These are phyloP conservation scores for Anoura caudifer DNA, from an alignment of 2,113 vertebrate genomes.

Conservation along the genomic window DNA sequence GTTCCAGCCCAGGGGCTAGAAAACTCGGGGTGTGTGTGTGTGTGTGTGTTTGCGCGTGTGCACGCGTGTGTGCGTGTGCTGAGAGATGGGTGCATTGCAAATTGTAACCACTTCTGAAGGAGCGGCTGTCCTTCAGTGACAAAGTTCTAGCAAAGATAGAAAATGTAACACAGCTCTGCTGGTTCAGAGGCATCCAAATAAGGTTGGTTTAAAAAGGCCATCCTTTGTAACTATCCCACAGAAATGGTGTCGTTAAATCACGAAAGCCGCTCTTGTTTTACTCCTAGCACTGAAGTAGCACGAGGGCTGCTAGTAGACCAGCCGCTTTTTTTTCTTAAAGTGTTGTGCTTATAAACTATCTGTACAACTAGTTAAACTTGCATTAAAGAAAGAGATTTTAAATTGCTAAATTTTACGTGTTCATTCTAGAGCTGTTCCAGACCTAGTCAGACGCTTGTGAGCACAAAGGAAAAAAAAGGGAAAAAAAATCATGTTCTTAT, in stretches of 20 bases:
- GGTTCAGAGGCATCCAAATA: slow-evolving; percentile 88
- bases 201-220: slow-evolving; percentile 89
- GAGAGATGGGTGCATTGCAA: slow-evolving; percentile 82
- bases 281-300: slow-evolving; percentile 85
- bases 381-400: slow-evolving; percentile 86
- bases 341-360: slow-evolving; percentile 94
- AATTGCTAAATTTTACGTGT: slow-evolving; percentile 83
- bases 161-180: slow-evolving; percentile 97
- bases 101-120: slow-evolving; percentile 89
- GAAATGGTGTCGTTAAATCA: slow-evolving; percentile 86
- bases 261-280: slow-evolving; percentile 80
- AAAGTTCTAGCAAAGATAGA: slow-evolving; percentile 97
- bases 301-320: slow-evolving; percentile 86
- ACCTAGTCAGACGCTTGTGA: slow-evolving; percentile 84
- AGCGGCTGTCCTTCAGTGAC: slow-evolving; percentile 86
- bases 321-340: slow-evolving; percentile 87
- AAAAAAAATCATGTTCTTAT: slow-evolving; percentile 67
- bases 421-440: slow-evolving; percentile 84
- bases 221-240: slow-evolving; percentile 88
- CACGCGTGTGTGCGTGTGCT: background rate
- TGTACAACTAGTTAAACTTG: slow-evolving; percentile 91
- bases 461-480: slow-evolving; percentile 72
- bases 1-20: slow-evolving; percentile 72
- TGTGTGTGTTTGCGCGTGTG: background rate
- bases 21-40: slow-evolving; percentile 52